phyloP scores from a whole-genome alignment of 2,888 invertebrate species.

The Papilio demoleus region DNA sequence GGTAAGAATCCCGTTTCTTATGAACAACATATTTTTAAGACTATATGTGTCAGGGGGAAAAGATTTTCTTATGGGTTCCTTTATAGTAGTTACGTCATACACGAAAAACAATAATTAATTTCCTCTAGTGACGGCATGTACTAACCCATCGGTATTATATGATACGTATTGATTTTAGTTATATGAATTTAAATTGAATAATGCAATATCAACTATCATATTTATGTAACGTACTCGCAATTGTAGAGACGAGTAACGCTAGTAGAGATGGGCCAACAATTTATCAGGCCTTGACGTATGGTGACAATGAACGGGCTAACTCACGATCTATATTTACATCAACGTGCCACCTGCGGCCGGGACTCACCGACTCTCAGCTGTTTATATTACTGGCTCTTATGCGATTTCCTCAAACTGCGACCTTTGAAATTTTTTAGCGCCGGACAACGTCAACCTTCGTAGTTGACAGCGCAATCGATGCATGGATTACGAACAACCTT shows the following conservation, averaged over 20 bases:
- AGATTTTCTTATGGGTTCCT: too few relatives aligned
- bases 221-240: constrained; percentile 28
- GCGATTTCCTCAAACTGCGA: constrained; percentile 60
- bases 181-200: too few relatives aligned
- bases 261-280: constrained; percentile 68
- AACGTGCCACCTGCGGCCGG: constrained; percentile 79
- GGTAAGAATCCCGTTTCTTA: too few relatives aligned
- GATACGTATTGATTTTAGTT: too few relatives aligned
- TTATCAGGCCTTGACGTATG: constrained; percentile 75
- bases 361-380: constrained; percentile 74
- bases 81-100: too few relatives aligned
- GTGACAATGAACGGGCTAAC: constrained; percentile 80
- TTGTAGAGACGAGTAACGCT: constrained; percentile 48
- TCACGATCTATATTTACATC: constrained; percentile 74
- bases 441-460: constrained; percentile 58
- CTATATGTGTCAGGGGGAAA: too few relatives aligned
- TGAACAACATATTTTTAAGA: too few relatives aligned
- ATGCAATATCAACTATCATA: not conserved
- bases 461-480: constrained; percentile 48
- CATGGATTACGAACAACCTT: constrained; percentile 32
- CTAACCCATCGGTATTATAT: too few relatives aligned
- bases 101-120: too few relatives aligned
- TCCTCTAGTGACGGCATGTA: too few relatives aligned
- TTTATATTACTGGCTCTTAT: constrained; percentile 59
- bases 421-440: constrained; percentile 57